Conservation (phyloP, 2,113 vertebrate genomes). For the Ochotona curzoniae region DNA sequence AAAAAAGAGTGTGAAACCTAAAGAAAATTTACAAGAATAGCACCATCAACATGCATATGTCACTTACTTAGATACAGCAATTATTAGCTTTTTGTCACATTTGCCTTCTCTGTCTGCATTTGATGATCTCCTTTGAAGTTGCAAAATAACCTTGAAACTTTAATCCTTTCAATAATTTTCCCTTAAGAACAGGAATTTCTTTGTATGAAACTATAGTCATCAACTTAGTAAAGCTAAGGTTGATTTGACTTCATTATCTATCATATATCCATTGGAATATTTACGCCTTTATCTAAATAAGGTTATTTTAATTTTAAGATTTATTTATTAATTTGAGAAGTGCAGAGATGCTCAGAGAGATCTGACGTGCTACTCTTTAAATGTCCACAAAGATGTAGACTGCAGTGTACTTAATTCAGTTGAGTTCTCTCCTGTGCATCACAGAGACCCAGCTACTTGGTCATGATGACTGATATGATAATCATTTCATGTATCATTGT, state of each 20-base stretch:
- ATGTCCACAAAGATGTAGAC: no score
- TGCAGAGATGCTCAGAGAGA: no score
- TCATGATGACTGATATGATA: not conserved
- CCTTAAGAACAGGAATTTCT: not conserved
- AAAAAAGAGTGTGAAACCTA: conserved; percentile 73
- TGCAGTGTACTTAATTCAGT: no score
- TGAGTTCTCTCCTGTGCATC: no score
- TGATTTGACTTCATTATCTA: not conserved
- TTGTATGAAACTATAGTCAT: not conserved
- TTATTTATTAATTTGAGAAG: no score
- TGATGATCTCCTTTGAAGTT: not conserved
- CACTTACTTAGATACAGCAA: conserved; percentile 47
- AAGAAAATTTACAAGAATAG: conserved; percentile 66
- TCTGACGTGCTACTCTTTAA: no score
- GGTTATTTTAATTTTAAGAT: not conserved
- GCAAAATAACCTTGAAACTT: not conserved
- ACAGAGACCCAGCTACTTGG: not conserved
- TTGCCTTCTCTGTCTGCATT: conserved; percentile 19
- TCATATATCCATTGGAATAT: not conserved
- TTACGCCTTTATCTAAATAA: not conserved
- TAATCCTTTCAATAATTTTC: not conserved
- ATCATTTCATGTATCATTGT: not conserved
- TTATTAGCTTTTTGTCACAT: conserved; percentile 26
- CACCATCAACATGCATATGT: conserved; percentile 59
- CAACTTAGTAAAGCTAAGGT: not conserved